Evolutionary conservation across 1,140 invertebrate genomes (phyloP).

Genomic region (Drosophila parabipectinata): DNA sequence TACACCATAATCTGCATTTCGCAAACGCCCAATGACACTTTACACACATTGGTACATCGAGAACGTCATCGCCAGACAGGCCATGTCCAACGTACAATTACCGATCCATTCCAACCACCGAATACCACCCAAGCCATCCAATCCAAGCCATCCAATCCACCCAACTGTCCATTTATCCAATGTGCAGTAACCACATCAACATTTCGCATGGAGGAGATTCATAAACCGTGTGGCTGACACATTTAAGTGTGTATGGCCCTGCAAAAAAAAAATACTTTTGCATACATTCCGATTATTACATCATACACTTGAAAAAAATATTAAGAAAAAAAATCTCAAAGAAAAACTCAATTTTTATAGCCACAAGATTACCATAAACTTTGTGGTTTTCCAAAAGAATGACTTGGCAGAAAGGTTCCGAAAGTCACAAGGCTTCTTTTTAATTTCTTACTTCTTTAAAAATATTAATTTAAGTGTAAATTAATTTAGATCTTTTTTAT

Average conservation of each 20-base stretch:
- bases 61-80: slow-evolving; percentile 8
- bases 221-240: slow-evolving; percentile 37
- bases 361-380: too few species aligned
- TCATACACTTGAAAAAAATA: neutral
- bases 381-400: neutral
- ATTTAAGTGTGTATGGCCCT: slow-evolving; percentile 40
- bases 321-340: too few species aligned
- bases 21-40: slow-evolving; percentile 4
- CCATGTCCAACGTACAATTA: slow-evolving; percentile 1
- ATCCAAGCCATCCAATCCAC: neutral
- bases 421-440: too few species aligned
- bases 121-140: neutral
- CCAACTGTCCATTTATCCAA: neutral
- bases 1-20: slow-evolving; percentile 2
- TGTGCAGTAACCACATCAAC: neutral
- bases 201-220: neutral
- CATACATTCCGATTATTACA: neutral
- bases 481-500: neutral
- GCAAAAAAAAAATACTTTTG: neutral
- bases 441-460: too few species aligned
- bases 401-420: neutral
- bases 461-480: neutral
- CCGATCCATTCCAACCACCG: neutral
- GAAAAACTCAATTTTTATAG: too few species aligned
- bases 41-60: neutral